Base-by-base conservation (phyloP, 2,797 vertebrate species). In the Taenioides sp. region DNA sequence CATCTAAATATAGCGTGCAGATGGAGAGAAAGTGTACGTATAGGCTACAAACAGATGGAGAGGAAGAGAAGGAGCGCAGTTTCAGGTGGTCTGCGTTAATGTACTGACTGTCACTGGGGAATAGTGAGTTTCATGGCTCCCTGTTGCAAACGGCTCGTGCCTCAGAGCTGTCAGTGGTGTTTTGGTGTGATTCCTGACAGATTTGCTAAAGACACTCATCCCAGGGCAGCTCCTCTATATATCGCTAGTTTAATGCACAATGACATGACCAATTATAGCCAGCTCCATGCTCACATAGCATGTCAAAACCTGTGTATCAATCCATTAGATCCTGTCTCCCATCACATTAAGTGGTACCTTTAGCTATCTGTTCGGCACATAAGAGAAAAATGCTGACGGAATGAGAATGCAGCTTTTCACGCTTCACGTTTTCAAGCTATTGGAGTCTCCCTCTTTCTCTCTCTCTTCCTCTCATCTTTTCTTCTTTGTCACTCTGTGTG, bases 301-400 rank as follows among this genome's bases (percentile, higher is more conserved):
- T 95, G 96, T 96, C 96, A 96, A 94, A 96, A 94, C 92, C 94
- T 95, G 95, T 96, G 95, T 96, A 96, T 96, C 95, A 95, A 93
- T 95, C 91, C 87, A 93, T 95, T 95, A 95, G 91, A 92, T 95
- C 90, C 92, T 90, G 91, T 93, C 92, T 94, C 89, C 91, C 89
- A 92, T 94, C 93, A 94, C 92, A 94, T 94, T 93, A 95, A 95
- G 93, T 93, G 93, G 92, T 94, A 96, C 92, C 86, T 92, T 91
- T 94, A 95, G 92, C 91, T 92, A 92, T 89, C 91, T 88, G 91
- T 90, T 88, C 86, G 61, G 86, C 83, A 89, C 79, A 81, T 88
- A 89, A 86, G 86, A 81, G 86, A 91, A 66, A 93, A 92, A 91
- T 90, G 80, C 92, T 94, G 93, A 94, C 92, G 78, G 90, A 86